phyloP scores from a whole-genome alignment of 2,888 invertebrate species.

The Drosophila recens region DNA sequence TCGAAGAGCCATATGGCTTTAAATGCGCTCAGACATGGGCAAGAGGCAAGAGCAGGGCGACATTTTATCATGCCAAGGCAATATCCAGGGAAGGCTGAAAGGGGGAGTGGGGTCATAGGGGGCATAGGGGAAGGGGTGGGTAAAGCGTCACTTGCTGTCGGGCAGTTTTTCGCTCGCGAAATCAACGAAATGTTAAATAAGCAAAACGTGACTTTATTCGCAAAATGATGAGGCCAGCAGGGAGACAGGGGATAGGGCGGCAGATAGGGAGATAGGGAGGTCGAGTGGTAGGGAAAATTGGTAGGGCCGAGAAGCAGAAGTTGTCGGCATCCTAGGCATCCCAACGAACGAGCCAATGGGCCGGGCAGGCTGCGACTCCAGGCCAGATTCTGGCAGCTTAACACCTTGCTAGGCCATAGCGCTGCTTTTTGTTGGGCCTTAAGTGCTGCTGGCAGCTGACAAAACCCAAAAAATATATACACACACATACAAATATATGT shows the following conservation, averaged over 20 bases:
- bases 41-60: background rate
- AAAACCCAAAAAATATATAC: constrained; percentile 31
- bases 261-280: background rate
- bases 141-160: constrained; percentile 34
- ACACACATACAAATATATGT: background rate
- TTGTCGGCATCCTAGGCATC: background rate
- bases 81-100: background rate
- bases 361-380: constrained; percentile 6
- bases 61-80: background rate
- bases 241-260: background rate
- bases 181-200: constrained; percentile 81
- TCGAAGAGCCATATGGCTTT: constrained; percentile 47
- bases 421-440: constrained; percentile 55
- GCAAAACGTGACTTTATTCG: constrained; percentile 80
- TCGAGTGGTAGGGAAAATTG: background rate
- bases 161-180: constrained; percentile 58
- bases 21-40: constrained; percentile 21
- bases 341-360: background rate
- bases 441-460: constrained; percentile 72
- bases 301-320: background rate
- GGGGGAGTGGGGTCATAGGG: background rate
- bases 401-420: constrained; percentile 51
- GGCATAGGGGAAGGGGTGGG: background rate
- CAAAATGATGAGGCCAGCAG: constrained; percentile 68
- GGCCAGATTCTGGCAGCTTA: constrained; percentile 47